A percentile compares a stretch with the other conserved stretches of the same genome.
Conservation (phyloP, 2,888 invertebrate species). For the Zhengitettix transpicula region DNA sequence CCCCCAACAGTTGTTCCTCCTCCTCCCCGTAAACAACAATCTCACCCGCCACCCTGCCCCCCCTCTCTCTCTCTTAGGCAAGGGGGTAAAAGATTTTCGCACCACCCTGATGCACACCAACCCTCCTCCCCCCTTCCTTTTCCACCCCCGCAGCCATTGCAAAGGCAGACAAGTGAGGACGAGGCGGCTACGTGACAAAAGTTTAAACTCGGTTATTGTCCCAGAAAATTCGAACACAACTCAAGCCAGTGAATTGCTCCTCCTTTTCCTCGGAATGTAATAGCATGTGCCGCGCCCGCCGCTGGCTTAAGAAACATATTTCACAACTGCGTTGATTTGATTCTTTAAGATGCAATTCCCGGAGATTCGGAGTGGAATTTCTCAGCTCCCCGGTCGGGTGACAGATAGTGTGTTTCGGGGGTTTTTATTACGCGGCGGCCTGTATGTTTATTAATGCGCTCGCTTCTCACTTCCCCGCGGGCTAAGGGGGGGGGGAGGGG, state of each 20-base stretch:
- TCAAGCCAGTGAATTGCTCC: background rate
- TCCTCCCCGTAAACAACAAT: no score
- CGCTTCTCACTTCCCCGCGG: background rate
- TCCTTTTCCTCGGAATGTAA: background rate
- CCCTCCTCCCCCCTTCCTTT: no score
- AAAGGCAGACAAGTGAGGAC: background rate
- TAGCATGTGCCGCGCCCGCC: background rate
- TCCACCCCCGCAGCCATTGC: no score
- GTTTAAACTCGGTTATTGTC: slow-evolving; percentile 2
- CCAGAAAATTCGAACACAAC: slow-evolving; percentile 4
- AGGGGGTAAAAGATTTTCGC: background rate
- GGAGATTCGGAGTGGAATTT: background rate
- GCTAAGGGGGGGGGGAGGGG: no score
- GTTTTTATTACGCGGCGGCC: background rate
- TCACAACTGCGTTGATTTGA: background rate
- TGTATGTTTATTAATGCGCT: background rate
- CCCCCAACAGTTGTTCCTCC: no score
- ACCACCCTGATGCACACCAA: no score
- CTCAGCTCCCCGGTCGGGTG: background rate
- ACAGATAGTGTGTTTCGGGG: background rate
- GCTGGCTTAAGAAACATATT: background rate
- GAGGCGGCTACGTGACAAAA: slow-evolving; percentile 2
- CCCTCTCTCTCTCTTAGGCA: no score
- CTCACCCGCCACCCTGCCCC: no score
- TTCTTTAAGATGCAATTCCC: background rate